Evolutionary conservation across 2,113 vertebrate species (phyloP).

Genomic region (Psammodynastes pulverulentus): DNA sequence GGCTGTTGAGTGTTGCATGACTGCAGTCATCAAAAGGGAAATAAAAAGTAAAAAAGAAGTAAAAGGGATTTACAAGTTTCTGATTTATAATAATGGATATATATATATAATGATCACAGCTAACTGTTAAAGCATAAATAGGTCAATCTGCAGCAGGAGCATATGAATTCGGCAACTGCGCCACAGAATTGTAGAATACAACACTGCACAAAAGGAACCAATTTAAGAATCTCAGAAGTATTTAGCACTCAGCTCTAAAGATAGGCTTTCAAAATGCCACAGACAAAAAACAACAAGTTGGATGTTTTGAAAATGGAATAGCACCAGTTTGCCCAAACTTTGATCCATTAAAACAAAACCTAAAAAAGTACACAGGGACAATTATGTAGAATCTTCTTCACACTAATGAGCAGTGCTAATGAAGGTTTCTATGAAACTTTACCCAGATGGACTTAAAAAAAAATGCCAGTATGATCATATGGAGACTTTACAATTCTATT

Average conservation of each 20-base stretch:
- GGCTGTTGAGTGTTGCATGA: neutral
- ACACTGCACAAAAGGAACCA: neutral
- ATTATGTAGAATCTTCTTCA: neutral
- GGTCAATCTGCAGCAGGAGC: neutral
- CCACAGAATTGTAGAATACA: neutral
- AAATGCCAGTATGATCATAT: neutral
- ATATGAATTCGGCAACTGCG: neutral
- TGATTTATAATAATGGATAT: neutral
- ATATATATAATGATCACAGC: neutral
- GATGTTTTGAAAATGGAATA: neutral
- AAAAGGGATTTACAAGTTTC: neutral
- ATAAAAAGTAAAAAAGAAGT: neutral
- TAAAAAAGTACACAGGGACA: neutral
- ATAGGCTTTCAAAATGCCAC: neutral
- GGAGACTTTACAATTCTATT: neutral
- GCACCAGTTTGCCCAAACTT: neutral
- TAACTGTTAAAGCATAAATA: neutral
- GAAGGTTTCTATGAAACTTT: neutral
- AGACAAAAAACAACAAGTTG: too few relatives aligned
- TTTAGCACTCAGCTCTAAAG: neutral
- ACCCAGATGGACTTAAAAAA: neutral
- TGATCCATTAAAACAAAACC: neutral
- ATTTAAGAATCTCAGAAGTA: neutral
- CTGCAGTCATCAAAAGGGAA: neutral
- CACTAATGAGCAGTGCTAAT: neutral